Conservation (phyloP, 2,797 vertebrate genomes). For the Rallus crepitans region DNA sequence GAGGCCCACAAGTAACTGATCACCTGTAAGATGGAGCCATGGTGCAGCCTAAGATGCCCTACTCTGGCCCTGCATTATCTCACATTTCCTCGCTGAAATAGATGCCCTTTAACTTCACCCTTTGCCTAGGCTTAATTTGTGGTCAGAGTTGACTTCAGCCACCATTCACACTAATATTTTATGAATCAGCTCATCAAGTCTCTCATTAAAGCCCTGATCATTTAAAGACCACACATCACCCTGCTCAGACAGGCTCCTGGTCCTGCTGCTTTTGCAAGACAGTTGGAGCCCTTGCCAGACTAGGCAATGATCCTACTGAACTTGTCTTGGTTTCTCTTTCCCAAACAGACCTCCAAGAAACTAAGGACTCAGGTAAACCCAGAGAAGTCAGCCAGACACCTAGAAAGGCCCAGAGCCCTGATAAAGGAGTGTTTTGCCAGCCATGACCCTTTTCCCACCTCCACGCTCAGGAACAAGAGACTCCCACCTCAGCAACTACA, state of each 20-base stretch:
- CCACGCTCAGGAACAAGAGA: background rate
- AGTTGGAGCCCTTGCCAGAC: background rate
- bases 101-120: background rate
- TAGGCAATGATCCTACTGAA: background rate
- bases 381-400: background rate
- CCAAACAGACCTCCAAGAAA: background rate
- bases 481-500: background rate
- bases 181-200: background rate
- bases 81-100: background rate
- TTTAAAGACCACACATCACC: accelerated
- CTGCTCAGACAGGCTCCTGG: background rate
- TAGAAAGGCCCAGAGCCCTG: background rate
- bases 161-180: background rate
- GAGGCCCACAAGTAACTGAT: background rate
- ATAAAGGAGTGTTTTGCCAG: background rate
- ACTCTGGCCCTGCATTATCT: background rate
- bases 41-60: background rate
- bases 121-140: background rate
- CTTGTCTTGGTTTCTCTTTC: background rate
- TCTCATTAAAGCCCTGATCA: background rate
- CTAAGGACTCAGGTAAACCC: background rate
- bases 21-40: accelerated
- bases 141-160: background rate
- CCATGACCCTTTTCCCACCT: background rate
- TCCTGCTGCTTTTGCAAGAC: background rate